Conservation (phyloP, 2,113 vertebrate species). For the Toxostoma redivivum region DNA sequence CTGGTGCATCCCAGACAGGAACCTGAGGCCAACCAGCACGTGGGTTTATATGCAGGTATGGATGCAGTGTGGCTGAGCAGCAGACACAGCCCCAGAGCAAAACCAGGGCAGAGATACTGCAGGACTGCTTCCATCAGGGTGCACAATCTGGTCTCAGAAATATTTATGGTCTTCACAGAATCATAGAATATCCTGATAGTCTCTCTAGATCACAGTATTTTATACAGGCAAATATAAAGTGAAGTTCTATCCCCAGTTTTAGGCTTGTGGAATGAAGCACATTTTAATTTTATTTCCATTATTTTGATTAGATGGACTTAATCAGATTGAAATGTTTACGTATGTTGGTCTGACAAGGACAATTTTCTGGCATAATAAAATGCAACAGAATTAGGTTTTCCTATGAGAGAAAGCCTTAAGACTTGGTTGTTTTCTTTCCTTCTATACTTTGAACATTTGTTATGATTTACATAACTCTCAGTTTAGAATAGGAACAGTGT, state of each 20-base stretch:
- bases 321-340: background rate
- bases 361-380: background rate
- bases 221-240: background rate
- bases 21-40: background rate
- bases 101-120: background rate
- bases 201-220: background rate
- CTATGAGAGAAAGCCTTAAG: background rate
- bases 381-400: background rate
- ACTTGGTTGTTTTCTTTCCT: background rate
- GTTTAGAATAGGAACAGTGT: background rate
- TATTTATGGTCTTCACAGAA: background rate
- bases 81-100: background rate
- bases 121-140: background rate
- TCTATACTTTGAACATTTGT: background rate
- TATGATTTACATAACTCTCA: background rate
- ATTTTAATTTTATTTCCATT: background rate
- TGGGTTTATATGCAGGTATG: background rate
- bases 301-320: background rate
- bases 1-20: background rate
- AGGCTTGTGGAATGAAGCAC: background rate
- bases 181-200: background rate
- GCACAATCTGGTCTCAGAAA: background rate
- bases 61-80: background rate
- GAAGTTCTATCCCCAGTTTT: background rate
- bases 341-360: background rate